Percentiles rank a stretch among this genome's conserved stretches.
phyloP scores from a whole-genome alignment of 2,113 vertebrate species.

The Oceanodroma tethys region DNA sequence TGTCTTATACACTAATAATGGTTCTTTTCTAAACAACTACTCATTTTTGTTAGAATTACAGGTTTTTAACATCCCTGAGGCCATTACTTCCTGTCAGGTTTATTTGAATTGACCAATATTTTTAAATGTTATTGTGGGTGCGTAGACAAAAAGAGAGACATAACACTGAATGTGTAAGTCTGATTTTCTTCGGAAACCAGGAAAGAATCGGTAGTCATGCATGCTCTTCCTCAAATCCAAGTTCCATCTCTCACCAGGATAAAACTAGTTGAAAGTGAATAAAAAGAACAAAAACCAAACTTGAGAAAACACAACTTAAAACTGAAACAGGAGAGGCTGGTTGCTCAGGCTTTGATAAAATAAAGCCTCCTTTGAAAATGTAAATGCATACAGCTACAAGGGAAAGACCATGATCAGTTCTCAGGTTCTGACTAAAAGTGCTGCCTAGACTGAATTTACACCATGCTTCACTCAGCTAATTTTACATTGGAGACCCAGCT shows the following conservation, averaged over 20 bases:
- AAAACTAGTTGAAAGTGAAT: conserved; percentile 27
- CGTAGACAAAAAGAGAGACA: background rate
- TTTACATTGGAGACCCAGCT: background rate
- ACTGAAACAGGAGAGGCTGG: background rate
- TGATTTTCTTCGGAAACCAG: background rate
- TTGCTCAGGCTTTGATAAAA: conserved; percentile 21
- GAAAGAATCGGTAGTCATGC: background rate
- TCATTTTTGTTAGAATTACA: background rate
- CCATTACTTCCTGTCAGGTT: background rate
- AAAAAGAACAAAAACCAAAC: conserved; percentile 27
- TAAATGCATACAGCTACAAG: conserved; percentile 6
- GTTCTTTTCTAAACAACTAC: background rate
- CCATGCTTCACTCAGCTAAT: background rate
- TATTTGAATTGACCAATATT: background rate
- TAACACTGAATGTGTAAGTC: background rate
- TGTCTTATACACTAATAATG: background rate
- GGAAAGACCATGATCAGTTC: background rate
- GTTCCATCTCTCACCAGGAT: background rate
- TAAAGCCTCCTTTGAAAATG: conserved; percentile 36
- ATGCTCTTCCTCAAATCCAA: background rate
- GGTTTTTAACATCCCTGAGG: background rate
- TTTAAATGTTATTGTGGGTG: background rate
- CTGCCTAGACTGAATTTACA: background rate
- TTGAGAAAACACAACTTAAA: conserved; percentile 6
- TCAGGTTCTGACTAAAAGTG: background rate